Conservation (phyloP, 2,797 vertebrate genomes). For the Hafferia zeledoni region DNA sequence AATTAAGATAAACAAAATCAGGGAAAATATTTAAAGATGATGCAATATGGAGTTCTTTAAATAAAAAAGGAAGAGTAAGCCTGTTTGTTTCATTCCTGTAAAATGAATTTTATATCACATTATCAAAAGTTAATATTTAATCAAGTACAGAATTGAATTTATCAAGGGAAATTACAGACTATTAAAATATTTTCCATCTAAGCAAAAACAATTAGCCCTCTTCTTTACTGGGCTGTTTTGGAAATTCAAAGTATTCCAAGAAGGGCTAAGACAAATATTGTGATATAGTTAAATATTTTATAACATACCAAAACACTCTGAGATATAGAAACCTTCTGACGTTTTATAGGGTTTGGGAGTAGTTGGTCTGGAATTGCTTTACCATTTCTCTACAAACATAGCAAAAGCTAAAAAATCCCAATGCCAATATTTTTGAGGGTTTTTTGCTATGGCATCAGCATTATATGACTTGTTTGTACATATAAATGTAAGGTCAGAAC, state of each 20-base stretch:
- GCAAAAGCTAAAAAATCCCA: background rate
- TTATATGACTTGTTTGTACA: background rate
- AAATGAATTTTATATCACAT: background rate
- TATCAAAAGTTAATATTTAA: background rate
- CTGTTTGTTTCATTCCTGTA: background rate
- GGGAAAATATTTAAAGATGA: background rate
- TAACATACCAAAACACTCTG: background rate
- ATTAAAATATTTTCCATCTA: background rate
- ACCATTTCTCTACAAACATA: background rate
- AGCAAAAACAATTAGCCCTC: background rate
- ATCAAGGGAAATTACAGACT: background rate
- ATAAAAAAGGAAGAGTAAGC: background rate
- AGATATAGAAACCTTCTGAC: background rate
- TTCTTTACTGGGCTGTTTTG: background rate
- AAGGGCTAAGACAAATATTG: background rate
- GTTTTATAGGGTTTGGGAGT: background rate
- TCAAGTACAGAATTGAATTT: background rate
- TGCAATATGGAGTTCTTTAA: background rate
- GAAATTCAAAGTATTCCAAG: background rate
- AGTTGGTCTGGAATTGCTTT: background rate
- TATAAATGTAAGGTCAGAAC: background rate
- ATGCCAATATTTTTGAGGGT: rapidly evolving
- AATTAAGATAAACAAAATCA: background rate
- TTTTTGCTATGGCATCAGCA: background rate
- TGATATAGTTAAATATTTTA: background rate